A percentile compares a stretch with the other conserved stretches of the same genome.
These are phyloP conservation scores for Apotomis turbidana DNA, from an alignment of 2,888 invertebrate species.

Conservation along the genomic window DNA sequence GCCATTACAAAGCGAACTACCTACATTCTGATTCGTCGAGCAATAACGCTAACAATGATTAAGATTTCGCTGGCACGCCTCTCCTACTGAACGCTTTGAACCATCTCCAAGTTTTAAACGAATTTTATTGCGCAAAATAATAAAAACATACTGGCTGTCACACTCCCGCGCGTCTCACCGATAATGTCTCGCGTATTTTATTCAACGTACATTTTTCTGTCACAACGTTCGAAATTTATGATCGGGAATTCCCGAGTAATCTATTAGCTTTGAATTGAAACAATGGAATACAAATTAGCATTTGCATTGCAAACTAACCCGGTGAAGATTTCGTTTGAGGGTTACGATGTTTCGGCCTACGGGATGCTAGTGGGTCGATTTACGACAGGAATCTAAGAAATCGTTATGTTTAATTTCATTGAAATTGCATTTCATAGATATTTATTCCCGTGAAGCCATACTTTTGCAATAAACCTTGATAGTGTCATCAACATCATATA, in stretches of 20 bases:
- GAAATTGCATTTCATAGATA: no score
- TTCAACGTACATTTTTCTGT: constrained; percentile 33
- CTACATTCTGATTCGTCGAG: constrained; percentile 41
- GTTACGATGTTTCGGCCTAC: constrained; percentile 12
- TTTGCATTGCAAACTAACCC: constrained; percentile 33
- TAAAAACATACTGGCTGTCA: constrained; percentile 42
- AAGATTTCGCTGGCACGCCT: constrained; percentile 43
- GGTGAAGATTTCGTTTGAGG: constrained; percentile 27
- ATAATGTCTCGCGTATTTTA: constrained; percentile 38
- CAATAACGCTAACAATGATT: constrained; percentile 43
- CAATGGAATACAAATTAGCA: constrained; percentile 31
- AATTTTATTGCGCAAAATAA: constrained; percentile 42
- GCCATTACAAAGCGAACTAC: constrained; percentile 41
- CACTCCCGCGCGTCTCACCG: constrained; percentile 35
- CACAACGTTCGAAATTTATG: constrained; percentile 31
- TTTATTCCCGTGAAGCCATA: no score
- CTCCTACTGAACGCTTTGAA: constrained; percentile 41
- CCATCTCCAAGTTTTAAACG: constrained; percentile 43
- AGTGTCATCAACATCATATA: no score
- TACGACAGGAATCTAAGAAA: not conserved
- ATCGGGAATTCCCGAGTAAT: constrained; percentile 24
- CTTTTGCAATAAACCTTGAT: no score
- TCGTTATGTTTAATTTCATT: no score
- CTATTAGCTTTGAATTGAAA: constrained; percentile 34
- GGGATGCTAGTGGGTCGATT: not conserved